A percentile compares a stretch with the other conserved stretches of the same genome.
Evolutionary conservation across 2,797 vertebrate genomes (phyloP).

Genomic region (Bryconaethiops microstoma): DNA sequence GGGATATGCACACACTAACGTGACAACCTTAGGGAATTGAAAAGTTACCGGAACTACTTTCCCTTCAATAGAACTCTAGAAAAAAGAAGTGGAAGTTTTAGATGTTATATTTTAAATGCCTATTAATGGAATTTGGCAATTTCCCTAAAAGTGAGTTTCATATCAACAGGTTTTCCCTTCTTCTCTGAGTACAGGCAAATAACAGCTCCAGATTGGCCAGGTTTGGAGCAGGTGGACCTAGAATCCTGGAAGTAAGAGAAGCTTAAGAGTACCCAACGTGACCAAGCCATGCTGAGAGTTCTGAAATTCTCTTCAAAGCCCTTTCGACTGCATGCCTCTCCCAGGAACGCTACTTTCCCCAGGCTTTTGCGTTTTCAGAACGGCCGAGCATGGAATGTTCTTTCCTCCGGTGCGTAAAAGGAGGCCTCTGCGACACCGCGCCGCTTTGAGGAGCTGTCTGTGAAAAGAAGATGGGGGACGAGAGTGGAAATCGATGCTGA

Average conservation of each 20-base stretch:
- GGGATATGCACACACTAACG: too few species aligned
- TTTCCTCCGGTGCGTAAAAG: constrained; percentile 7
- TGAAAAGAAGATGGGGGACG: background rate
- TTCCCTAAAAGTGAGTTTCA: too few species aligned
- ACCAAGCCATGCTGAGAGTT: constrained; percentile 6
- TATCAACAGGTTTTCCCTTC: too few species aligned
- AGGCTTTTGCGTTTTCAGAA: background rate
- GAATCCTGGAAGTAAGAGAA: background rate
- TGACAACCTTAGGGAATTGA: too few species aligned
- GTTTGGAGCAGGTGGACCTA: background rate
- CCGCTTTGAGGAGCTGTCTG: background rate
- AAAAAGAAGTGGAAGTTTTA: too few species aligned
- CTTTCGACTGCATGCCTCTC: background rate
- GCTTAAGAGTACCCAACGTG: background rate
- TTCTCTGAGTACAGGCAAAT: background rate
- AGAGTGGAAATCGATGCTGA: background rate
- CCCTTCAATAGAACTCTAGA: too few species aligned
- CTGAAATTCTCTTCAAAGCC: constrained; percentile 10
- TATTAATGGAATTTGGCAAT: too few species aligned
- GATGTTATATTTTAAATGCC: too few species aligned
- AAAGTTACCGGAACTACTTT: too few species aligned
- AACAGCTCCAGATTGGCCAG: background rate
- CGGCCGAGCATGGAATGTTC: background rate
- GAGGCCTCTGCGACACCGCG: constrained; percentile 1
- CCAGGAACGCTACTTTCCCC: background rate